Evolutionary conservation across 1,140 invertebrate genomes (phyloP), one percentile per base, ranked within the genome.

Genomic region (Pseudomyrmex cubaensis): DNA sequence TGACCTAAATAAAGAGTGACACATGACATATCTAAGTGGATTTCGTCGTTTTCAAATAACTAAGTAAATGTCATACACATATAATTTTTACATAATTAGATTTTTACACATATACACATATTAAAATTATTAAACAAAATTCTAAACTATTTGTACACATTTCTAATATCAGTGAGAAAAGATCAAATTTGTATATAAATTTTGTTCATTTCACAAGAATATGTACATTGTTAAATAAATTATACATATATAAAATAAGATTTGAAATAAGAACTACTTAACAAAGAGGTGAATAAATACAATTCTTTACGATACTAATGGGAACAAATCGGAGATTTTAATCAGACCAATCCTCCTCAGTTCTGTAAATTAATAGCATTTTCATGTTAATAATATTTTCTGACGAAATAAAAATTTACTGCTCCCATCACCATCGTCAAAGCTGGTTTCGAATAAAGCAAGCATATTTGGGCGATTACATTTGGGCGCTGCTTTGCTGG

Each of bases 331-430:
- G 54, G 35, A 1, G 69, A 64, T 20, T 64, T 63, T 78, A 90
- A 88, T 90, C 89, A 76, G 86, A 92, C 83, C 82, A 90, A 83
- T 92, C 90, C 80, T 89, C 89, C 59, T 82, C 61, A 35, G n/a
- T 56, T 89, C 89, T 92, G 91, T 35, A 90, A 89, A 89, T 89
- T 66, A 87, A 89, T 85, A 78, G 20, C 12, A 87, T 56, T 59
- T 77, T 44, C 46, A 7, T 35, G 20, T 89, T 85, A 89, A 75
- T 48, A 59, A 54, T 44, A 72, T 59, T 2, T 62, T 7, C 0
- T 20, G 25, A 44, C 63, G 3, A 25, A 74, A 52, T 57, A 17
- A 35, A 35, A n/a, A 70, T 63, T 46, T 63, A 56, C 8, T 84
- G 13, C 62, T 72, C 87, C 76, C 87, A 69, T 74, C 84, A 89